Percentiles rank a stretch among this genome's conserved stretches.
Evolutionary conservation across 2,797 vertebrate species (phyloP).

Genomic region (Hydrocynus forskahlii): DNA sequence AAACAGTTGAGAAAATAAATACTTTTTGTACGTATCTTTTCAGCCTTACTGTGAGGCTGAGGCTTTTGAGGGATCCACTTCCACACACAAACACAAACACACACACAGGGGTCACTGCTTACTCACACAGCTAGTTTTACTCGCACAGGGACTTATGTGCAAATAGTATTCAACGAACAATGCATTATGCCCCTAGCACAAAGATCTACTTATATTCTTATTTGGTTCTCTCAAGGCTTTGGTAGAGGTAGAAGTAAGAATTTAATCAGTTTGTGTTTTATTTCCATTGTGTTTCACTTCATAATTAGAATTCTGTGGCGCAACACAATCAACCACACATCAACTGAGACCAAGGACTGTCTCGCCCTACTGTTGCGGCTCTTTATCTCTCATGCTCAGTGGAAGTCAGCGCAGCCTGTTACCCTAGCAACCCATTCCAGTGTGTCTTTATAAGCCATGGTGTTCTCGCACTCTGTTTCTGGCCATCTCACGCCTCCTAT

Average conservation of each 20-base stretch:
- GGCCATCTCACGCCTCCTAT: constrained; percentile 3
- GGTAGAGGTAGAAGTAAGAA: constrained; percentile 4
- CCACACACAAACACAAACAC: too few species aligned
- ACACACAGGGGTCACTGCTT: too few species aligned
- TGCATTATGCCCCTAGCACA: too few species aligned
- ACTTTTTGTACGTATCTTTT: too few species aligned
- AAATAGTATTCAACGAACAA: too few species aligned
- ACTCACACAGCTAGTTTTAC: too few species aligned
- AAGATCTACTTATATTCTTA: constrained; percentile 18
- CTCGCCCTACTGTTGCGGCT: constrained; percentile 42
- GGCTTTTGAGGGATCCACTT: too few species aligned
- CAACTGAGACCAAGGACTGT: constrained; percentile 51
- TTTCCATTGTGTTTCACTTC: constrained; percentile 15
- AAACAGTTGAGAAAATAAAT: too few species aligned
- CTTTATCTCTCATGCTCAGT: constrained; percentile 53
- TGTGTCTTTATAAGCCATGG: constrained; percentile 26
- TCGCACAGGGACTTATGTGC: too few species aligned
- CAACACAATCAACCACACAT: constrained; percentile 53
- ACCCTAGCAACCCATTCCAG: constrained; percentile 43
- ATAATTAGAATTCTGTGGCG: constrained; percentile 52
- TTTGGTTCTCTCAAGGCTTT: not conserved
- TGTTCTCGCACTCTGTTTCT: not conserved
- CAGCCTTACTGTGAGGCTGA: too few species aligned
- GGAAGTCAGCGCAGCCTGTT: constrained; percentile 45
- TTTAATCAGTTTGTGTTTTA: constrained; percentile 44